Evolutionary conservation across 2,888 invertebrate genomes (phyloP).

Genomic region (Prenolepis imparis): DNA sequence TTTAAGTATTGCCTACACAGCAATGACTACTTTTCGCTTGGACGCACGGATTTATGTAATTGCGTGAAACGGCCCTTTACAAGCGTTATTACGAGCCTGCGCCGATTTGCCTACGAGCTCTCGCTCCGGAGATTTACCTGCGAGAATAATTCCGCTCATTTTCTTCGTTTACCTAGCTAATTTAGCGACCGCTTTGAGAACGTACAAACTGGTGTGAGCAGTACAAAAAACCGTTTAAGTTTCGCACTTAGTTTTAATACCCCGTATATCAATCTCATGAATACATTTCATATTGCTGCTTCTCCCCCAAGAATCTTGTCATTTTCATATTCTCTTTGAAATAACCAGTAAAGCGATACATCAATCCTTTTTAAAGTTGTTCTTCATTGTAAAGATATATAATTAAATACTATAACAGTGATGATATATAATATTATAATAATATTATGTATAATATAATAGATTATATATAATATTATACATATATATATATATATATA

Average conservation of each 20-base stretch:
- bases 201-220: background rate
- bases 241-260: background rate
- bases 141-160: conserved; percentile 10
- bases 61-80: conserved; percentile 15
- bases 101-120: conserved; percentile 23
- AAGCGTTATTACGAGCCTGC: background rate
- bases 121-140: background rate
- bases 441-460: no score
- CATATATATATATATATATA: no score
- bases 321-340: background rate
- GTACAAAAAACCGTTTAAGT: background rate
- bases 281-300: background rate
- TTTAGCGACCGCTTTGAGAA: background rate
- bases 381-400: background rate
- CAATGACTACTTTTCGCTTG: conserved; percentile 28
- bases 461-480: no score
- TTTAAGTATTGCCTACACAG: background rate
- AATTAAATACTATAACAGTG: no score
- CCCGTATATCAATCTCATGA: background rate
- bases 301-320: background rate
- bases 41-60: conserved; percentile 14
- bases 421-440: no score
- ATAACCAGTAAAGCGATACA: background rate
- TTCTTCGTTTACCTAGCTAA: background rate
- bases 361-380: background rate